Evolutionary conservation across 2,797 vertebrate species (phyloP).

Genomic region (Coracias cyanogaster): DNA sequence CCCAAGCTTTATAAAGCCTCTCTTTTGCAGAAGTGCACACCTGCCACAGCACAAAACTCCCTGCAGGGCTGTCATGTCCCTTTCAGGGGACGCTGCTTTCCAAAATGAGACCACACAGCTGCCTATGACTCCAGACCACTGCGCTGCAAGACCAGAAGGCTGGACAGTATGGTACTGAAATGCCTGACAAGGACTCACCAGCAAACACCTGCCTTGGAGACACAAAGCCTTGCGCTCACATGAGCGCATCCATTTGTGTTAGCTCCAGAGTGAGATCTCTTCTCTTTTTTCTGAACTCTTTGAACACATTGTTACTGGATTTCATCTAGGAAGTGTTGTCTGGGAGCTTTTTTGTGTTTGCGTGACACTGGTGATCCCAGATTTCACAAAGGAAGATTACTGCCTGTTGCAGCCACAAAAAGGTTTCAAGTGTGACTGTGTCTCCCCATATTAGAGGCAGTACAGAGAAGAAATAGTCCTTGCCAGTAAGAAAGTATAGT

Average conservation of each 20-base stretch:
- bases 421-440: neutral
- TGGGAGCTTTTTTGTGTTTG: neutral
- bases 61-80: neutral
- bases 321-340: neutral
- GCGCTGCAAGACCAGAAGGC: neutral
- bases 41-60: neutral
- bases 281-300: neutral
- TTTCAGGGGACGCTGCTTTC: neutral
- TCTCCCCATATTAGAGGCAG: neutral
- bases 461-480: neutral
- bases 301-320: neutral
- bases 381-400: neutral
- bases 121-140: neutral
- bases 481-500: neutral
- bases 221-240: neutral
- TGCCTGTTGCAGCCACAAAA: fast-evolving
- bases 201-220: neutral
- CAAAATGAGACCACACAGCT: neutral
- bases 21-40: neutral
- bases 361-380: neutral
- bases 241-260: fast-evolving
- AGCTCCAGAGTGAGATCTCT: neutral
- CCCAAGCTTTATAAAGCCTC: neutral
- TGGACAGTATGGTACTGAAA: neutral
- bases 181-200: neutral